phyloP scores from a whole-genome alignment of 2,797 vertebrate genomes.

The Trematomus bernacchii region DNA sequence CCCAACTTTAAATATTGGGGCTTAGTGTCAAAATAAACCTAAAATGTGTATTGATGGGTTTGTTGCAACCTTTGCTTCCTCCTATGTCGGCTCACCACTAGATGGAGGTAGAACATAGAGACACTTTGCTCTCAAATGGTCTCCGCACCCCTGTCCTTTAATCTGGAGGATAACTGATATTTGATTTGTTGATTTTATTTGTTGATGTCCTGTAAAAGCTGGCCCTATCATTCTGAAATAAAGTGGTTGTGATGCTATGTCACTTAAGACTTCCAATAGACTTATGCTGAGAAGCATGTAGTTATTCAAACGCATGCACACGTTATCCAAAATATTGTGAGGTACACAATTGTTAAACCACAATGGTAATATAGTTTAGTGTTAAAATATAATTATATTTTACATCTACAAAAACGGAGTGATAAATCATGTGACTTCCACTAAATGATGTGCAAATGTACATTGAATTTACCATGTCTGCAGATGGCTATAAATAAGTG shows the following conservation, averaged over 20 bases:
- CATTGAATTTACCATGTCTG: not conserved
- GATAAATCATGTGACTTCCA: not conserved
- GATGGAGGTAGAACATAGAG: slow-evolving; percentile 44
- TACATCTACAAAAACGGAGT: not conserved
- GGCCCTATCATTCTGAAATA: not conserved
- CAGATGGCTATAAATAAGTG: not conserved
- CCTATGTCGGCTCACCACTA: slow-evolving; percentile 35
- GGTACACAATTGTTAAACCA: too few species aligned
- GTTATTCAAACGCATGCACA: not conserved
- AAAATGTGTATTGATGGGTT: too few species aligned
- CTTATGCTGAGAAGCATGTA: not conserved
- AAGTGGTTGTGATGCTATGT: not conserved
- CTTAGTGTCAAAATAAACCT: too few species aligned
- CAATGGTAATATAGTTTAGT: too few species aligned
- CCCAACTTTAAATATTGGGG: too few species aligned
- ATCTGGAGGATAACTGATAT: not conserved
- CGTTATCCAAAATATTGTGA: too few species aligned
- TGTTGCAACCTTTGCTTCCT: not conserved
- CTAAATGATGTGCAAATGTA: not conserved
- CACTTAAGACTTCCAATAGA: not conserved
- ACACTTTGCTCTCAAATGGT: not conserved
- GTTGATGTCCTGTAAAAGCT: not conserved
- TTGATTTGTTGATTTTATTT: not conserved
- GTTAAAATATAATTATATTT: not conserved
- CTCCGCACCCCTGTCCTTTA: not conserved